Base-by-base conservation (phyloP, 2,797 vertebrate genomes). In the Coccyzus lansbergi region DNA sequence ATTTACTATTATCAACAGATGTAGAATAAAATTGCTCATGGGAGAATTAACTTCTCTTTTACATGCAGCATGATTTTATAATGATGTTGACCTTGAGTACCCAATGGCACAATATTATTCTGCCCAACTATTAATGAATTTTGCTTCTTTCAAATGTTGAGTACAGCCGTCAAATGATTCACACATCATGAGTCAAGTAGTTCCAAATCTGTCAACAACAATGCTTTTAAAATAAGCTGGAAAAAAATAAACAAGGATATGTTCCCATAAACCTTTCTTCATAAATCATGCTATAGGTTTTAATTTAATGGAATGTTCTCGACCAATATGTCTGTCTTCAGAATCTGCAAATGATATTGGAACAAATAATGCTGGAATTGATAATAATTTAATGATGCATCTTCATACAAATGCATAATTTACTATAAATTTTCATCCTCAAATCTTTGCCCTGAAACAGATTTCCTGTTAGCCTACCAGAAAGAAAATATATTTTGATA, bases 41-140 rank as follows among this genome's bases (percentile, higher is more conserved):
- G 31, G 12, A 72, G 7, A 38, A 60, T 24, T n/a, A 48, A 24
- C 2, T 31, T 68, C 6, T 58, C 7, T 18, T 74, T 44, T 38
- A 17, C 1, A 0, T 13, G 9, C 14, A 33, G 2, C 28, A 28
- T 19, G 18, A 5, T 40, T 71, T 56, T 36, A 1, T 34, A 17
- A 15, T 36, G 1, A 67, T 20, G 4, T 49, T 60, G 18, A 60
- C 15, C 14, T 70, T 33, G 10, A 26, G 15, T 51, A 52, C 8
- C 6, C 9, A 51, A 6, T 38, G 48, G 10, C 2, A 6, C 46
- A 26, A 29, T 52, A 8, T 3, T 9, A 0, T 64, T 42, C 19
- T 78, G 15, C 26, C 22, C 12, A 46, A 17, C 4, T 79, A 3
- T 40, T 64, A 19, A 46, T 74, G 31, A 1, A 8, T 67, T 89